Percentiles rank a stretch among this genome's conserved stretches.
These are phyloP conservation scores for Ichneumoninae sp. DNA, from an alignment of 2,888 invertebrate genomes.

Conservation along the genomic window DNA sequence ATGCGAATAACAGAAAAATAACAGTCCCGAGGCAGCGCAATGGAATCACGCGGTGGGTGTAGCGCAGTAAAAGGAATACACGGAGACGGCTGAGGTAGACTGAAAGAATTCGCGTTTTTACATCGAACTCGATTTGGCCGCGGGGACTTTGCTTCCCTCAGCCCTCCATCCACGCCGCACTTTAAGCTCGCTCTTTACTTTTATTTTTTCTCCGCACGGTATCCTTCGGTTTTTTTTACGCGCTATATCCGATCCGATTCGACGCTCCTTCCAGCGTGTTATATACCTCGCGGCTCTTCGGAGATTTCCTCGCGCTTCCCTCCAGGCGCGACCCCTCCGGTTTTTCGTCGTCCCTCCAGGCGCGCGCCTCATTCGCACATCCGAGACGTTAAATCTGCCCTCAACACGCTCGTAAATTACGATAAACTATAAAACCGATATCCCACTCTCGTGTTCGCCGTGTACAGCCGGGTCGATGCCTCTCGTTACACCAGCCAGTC, in stretches of 20 bases:
- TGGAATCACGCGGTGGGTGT: conserved; percentile 54
- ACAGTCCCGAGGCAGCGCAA: conserved; percentile 61
- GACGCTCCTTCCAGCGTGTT: conserved; percentile 32
- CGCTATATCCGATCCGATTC: conserved; percentile 9
- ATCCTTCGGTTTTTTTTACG: neutral
- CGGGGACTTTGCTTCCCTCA: conserved; percentile 43
- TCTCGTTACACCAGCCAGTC: neutral
- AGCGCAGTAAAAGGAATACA: conserved; percentile 32
- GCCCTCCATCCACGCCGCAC: conserved; percentile 17
- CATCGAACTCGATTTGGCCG: conserved; percentile 18
- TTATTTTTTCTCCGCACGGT: neutral
- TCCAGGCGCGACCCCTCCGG: neutral
- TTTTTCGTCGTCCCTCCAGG: conserved; percentile 4
- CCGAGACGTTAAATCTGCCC: conserved; percentile 19
- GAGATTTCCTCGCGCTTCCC: conserved; percentile 13
- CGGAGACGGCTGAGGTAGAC: neutral
- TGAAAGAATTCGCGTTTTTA: conserved; percentile 9
- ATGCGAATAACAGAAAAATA: conserved; percentile 78
- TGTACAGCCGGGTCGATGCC: conserved; percentile 34
- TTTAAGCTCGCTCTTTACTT: conserved; percentile 33
- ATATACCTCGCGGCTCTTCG: conserved; percentile 13
- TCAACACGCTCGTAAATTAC: conserved; percentile 53
- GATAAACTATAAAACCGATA: conserved; percentile 56
- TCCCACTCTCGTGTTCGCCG: conserved; percentile 11
- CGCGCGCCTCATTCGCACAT: conserved; percentile 5